These are phyloP conservation scores for Mycalesis mineus DNA, from an alignment of 2,888 invertebrate species.

Conservation along the genomic window DNA sequence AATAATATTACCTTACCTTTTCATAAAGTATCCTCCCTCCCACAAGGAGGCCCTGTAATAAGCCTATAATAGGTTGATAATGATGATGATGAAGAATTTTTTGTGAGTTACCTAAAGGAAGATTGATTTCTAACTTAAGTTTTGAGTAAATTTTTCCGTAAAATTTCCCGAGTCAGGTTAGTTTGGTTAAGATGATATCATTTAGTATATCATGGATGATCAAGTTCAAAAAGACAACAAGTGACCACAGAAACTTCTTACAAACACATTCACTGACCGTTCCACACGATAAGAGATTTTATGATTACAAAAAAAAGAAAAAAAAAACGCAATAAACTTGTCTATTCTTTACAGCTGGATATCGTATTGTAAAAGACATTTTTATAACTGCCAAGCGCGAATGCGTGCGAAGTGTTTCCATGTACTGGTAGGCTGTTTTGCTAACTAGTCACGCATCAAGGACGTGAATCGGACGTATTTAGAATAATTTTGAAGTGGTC, in stretches of 20 bases:
- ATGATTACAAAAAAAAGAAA: neutral
- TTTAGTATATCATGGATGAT: too few relatives aligned
- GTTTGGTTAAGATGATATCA: too few relatives aligned
- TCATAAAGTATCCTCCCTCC: too few relatives aligned
- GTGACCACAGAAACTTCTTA: neutral
- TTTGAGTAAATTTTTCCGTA: too few relatives aligned
- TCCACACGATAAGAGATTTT: conserved; percentile 1
- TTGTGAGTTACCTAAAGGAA: too few relatives aligned
- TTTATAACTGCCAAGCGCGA: conserved; percentile 37
- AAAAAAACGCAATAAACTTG: conserved; percentile 10
- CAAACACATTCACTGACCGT: neutral
- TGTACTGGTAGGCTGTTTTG: conserved; percentile 52
- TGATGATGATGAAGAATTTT: too few relatives aligned
- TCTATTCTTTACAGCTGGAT: conserved; percentile 22
- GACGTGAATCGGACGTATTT: conserved; percentile 66
- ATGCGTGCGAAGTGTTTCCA: conserved; percentile 56
- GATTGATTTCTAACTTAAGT: too few relatives aligned
- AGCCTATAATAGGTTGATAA: too few relatives aligned
- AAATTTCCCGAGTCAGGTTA: too few relatives aligned
- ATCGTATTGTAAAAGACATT: conserved; percentile 27
- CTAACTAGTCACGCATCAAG: conserved; percentile 70
- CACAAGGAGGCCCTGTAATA: too few relatives aligned
- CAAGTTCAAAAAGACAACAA: too few relatives aligned
- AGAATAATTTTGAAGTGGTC: conserved; percentile 67
- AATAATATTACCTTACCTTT: too few relatives aligned